phyloP scores from a whole-genome alignment of 1,140 invertebrate genomes.

The Apis laboriosa region DNA sequence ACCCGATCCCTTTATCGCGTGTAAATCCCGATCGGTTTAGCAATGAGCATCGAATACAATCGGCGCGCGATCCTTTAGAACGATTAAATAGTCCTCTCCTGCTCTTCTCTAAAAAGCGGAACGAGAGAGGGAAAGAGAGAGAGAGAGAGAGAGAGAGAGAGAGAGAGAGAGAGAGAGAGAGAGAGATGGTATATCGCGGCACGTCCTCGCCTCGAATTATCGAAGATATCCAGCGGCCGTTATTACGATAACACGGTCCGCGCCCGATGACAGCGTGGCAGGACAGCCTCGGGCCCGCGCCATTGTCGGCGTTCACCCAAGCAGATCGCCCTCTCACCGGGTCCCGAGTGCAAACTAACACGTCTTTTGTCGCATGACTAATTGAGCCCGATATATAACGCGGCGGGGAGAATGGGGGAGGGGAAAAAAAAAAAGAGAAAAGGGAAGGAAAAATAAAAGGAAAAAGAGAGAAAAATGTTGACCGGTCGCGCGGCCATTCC shows the following conservation, averaged over 20 bases:
- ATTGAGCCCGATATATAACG: conserved; percentile 63
- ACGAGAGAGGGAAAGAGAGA: too few species aligned
- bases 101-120: not conserved
- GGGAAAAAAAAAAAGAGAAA: too few species aligned
- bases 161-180: too few species aligned
- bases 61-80: not conserved
- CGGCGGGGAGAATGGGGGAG: conserved; percentile 2
- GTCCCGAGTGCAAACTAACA: conserved; percentile 47
- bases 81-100: conserved; percentile 3
- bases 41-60: conserved; percentile 6
- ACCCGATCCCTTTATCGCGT: conserved; percentile 3
- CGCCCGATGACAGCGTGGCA: conserved; percentile 40
- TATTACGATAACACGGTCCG: conserved; percentile 52
- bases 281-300: conserved; percentile 8
- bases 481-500: conserved; percentile 14
- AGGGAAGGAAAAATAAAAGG: conserved; percentile 12
- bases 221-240: conserved; percentile 51
- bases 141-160: too few species aligned
- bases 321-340: conserved; percentile 57
- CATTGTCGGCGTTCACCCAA: conserved; percentile 60
- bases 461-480: conserved; percentile 25
- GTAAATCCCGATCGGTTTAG: conserved; percentile 14
- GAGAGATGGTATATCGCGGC: not conserved
- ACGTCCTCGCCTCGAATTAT: conserved; percentile 43
- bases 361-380: conserved; percentile 70